A percentile compares a stretch with the other conserved stretches of the same genome.
Evolutionary conservation across 2,797 vertebrate species (phyloP).

Genomic region (Protonibea diacanthus): DNA sequence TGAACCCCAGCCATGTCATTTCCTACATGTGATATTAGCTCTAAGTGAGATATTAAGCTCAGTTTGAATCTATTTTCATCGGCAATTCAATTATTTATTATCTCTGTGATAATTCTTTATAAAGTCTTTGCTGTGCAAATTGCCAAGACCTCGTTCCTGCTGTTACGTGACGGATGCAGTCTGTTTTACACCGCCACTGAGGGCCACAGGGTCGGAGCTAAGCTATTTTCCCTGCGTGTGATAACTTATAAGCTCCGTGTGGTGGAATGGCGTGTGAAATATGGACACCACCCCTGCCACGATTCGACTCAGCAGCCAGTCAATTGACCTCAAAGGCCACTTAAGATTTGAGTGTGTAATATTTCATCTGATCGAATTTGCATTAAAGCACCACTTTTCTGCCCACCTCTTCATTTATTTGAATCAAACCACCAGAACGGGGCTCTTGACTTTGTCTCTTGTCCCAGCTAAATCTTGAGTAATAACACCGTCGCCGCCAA

Average conservation of each 20-base stretch:
- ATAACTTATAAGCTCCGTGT: slow-evolving; percentile 61
- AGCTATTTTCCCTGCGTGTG: slow-evolving; percentile 57
- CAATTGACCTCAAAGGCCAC: slow-evolving; percentile 83
- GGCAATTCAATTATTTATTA: slow-evolving; percentile 46
- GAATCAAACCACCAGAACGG: slow-evolving; percentile 63
- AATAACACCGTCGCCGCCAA: slow-evolving; percentile 26
- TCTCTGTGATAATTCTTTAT: slow-evolving; percentile 28
- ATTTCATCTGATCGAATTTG: slow-evolving; percentile 81
- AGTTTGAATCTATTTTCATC: slow-evolving; percentile 48
- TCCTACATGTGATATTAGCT: slow-evolving; percentile 39
- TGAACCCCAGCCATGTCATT: slow-evolving; percentile 57
- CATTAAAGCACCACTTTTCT: slow-evolving; percentile 75
- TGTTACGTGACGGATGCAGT: slow-evolving; percentile 45
- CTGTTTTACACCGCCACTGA: slow-evolving; percentile 36
- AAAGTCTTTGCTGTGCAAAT: slow-evolving; percentile 45
- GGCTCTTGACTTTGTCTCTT: slow-evolving; percentile 57
- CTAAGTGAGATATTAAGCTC: slow-evolving; percentile 51
- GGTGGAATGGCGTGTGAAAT: slow-evolving; percentile 76
- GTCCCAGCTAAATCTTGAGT: slow-evolving; percentile 32
- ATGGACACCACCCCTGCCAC: slow-evolving; percentile 65
- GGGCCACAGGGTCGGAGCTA: slow-evolving; percentile 50
- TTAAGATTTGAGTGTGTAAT: slow-evolving; percentile 80
- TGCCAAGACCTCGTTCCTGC: slow-evolving; percentile 45
- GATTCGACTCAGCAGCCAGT: slow-evolving; percentile 73
- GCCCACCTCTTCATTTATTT: slow-evolving; percentile 75